Percentiles rank a stretch among this genome's conserved stretches.
Conservation (phyloP, 2,888 invertebrate genomes). For the Phengaris alcon region DNA sequence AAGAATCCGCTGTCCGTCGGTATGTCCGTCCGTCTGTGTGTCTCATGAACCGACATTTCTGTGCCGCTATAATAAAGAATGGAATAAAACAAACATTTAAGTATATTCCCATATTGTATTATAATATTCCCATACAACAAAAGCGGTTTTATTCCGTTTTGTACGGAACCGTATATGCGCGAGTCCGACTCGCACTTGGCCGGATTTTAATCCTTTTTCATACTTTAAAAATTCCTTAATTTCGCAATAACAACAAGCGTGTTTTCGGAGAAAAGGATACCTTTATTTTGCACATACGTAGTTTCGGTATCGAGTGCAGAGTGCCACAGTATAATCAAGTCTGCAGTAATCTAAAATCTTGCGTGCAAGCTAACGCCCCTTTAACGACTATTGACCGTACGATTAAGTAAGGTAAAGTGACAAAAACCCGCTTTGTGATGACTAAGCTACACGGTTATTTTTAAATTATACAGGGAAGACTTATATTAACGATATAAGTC, state of each 20-base stretch:
- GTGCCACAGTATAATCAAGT: conserved; percentile 5
- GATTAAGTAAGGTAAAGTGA: conserved; percentile 1
- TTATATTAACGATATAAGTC: too few relatives aligned
- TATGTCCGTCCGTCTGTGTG: too few relatives aligned
- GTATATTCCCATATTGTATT: too few relatives aligned
- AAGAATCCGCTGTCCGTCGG: too few relatives aligned
- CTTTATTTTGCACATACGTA: background rate
- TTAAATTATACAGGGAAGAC: background rate
- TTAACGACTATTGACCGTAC: conserved; percentile 11
- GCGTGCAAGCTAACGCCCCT: conserved; percentile 11
- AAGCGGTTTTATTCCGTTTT: too few relatives aligned
- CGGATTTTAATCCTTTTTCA: too few relatives aligned
- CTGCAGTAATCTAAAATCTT: background rate
- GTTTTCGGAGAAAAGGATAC: background rate
- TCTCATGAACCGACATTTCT: too few relatives aligned
- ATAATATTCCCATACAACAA: too few relatives aligned
- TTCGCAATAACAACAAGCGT: background rate
- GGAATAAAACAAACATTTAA: too few relatives aligned
- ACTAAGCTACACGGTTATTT: conserved; percentile 1
- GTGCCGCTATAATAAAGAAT: too few relatives aligned
- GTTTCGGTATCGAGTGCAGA: background rate
- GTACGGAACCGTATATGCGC: too few relatives aligned
- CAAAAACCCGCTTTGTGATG: conserved; percentile 2
- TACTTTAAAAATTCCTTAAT: background rate
- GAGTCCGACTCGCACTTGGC: too few relatives aligned